phyloP scores from a whole-genome alignment of 2,888 invertebrate genomes.

The Pseudoips prasinana region DNA sequence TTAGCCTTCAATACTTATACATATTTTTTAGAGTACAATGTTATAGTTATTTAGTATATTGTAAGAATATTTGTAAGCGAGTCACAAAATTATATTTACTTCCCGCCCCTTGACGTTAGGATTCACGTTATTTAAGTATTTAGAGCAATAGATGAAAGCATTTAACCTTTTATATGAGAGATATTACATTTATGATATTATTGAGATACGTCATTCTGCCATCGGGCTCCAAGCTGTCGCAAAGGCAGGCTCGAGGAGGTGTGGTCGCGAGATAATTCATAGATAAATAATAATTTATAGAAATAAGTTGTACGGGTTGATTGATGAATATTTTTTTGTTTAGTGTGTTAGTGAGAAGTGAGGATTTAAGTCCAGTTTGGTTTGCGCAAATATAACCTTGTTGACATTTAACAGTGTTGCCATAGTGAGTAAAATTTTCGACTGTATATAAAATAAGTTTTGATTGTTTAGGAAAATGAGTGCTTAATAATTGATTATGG shows the following conservation, averaged over 20 bases:
- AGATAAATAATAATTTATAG: conserved; percentile 34
- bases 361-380: conserved; percentile 61
- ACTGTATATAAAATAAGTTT: conserved; percentile 76
- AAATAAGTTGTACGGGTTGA: conserved; percentile 54
- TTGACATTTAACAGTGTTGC: conserved; percentile 79
- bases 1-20: conserved; percentile 82
- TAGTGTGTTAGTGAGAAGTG: conserved; percentile 69
- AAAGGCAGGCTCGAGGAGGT: conserved; percentile 26
- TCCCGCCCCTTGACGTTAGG: conserved; percentile 64
- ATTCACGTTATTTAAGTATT: conserved; percentile 71
- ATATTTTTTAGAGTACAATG: conserved; percentile 82
- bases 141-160: conserved; percentile 75
- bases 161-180: conserved; percentile 75
- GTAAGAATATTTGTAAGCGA: conserved; percentile 75
- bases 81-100: conserved; percentile 81
- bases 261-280: conserved; percentile 37
- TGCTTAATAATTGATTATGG: conserved; percentile 58
- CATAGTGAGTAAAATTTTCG: conserved; percentile 77
- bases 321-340: conserved; percentile 45
- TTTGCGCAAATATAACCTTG: conserved; percentile 70
- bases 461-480: conserved; percentile 66
- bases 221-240: conserved; percentile 29
- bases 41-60: conserved; percentile 80
- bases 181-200: conserved; percentile 56
- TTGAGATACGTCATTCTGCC: conserved; percentile 45